Evolutionary conservation across 2,797 vertebrate species (phyloP).

Genomic region (Okamejei kenojei): DNA sequence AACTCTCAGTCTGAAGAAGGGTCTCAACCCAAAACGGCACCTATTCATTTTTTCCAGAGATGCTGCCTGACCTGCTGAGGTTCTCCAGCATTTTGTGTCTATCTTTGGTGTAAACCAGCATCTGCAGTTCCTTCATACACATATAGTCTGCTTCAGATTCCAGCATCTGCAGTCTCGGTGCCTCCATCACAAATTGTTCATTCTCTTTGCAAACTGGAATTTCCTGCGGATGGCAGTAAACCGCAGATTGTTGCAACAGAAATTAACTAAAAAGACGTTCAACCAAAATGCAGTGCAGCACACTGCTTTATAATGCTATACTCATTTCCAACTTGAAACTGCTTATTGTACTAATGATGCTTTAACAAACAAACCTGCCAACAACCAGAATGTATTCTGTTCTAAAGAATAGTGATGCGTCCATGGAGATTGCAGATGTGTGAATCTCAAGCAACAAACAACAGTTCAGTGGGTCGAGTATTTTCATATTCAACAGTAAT

Average conservation of each 20-base stretch:
- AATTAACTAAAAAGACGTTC: not conserved
- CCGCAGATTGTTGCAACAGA: not conserved
- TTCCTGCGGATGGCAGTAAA: constrained; percentile 31
- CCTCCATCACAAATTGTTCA: not conserved
- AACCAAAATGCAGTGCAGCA: not conserved
- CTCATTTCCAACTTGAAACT: not conserved
- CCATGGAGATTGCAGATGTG: not conserved
- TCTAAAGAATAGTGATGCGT: not conserved
- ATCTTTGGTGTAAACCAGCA: no score
- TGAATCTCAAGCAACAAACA: no score
- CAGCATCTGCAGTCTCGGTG: no score
- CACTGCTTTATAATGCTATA: not conserved
- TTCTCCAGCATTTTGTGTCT: no score
- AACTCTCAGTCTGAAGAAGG: no score
- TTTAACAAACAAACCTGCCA: not conserved
- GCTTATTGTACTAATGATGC: not conserved
- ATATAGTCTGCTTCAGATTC: no score
- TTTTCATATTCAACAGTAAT: no score
- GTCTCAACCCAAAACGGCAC: no score
- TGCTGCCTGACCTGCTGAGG: no score
- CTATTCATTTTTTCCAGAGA: no score
- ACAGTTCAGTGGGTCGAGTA: no score
- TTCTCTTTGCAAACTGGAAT: not conserved
- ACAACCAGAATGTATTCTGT: not conserved
- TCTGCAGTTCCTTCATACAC: no score